Evolutionary conservation across 2,113 vertebrate genomes (phyloP), one percentile per base, ranked within the genome.

Genomic region (Heteronetta atricapilla): DNA sequence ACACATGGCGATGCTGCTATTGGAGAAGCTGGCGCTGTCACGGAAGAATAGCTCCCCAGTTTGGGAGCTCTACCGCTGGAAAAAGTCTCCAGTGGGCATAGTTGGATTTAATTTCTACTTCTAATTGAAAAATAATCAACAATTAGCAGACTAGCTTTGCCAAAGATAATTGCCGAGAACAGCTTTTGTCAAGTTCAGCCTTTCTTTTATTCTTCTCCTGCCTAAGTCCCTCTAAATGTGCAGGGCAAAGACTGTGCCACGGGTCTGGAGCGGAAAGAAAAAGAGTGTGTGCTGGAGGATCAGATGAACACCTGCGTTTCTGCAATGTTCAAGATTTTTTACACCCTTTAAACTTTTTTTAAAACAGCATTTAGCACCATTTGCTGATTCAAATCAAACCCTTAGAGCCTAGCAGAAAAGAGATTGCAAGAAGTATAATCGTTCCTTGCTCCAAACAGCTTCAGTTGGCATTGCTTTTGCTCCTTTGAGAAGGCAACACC

Each of bases 21-120:
- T 88, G 88, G 44, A 84, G 80, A 84, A 88, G 59, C 64, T 13
- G 63, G 88, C 64, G 74, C 36, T 75, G 67, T 83, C 56, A 22
- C 29, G 53, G 60, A 95, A 93, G 76, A 90, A 88, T 59, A 92
- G 86, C 69, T 92, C 86, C 90, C 84, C 80, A 89, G 64, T 67
- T 13, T 11, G 6, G 17, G 17, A 84, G 72, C 89, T 86, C 92
- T 86, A 90, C 85, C 73, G 75, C 86, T 92, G 77, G 72, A 84
- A 86, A 48, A 60, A 53, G 63, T 48, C 56, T 94, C 62, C 86
- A 72, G 46, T 29, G 60, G 77, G 77, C 90, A 93, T 77, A 86
- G 83, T 86, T 77, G 72, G 88, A 93, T 88, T 95, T 94, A 89
- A 96, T 94, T 89, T 93, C 74, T 93, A 60, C 78, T 91, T 89